Evolutionary conservation across 2,797 vertebrate genomes (phyloP), one percentile per base, ranked within the genome.

Genomic region (Selene dorsalis): DNA sequence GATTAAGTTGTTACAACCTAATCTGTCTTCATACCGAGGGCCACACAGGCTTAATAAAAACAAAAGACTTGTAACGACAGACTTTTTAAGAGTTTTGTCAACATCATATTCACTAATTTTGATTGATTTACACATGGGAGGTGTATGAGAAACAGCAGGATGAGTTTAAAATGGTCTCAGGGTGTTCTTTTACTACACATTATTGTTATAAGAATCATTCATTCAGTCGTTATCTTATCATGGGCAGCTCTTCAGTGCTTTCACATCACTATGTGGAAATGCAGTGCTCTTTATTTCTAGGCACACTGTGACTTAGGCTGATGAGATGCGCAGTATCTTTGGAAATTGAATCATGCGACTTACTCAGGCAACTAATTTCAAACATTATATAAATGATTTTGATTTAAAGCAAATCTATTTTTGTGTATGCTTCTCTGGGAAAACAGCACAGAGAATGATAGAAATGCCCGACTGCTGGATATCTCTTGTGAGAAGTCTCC

Each of bases 1-100:
- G 91, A 91, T 92, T 90, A 91, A 82, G 53, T 65, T 79, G 72
- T 85, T 84, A 83, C 77, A 86, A 69, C 53, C 57, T 89, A 87
- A 91, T 91, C 84, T 73, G 69, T 82, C 82, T 82, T 79, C 62
- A 74, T 53, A 80, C 28, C 55, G 26, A 66, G 50, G 67, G 52
- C 77, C 67, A 66, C 56, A 32, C 26, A 39, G 69, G 35, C 60
- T 47, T 59, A 57, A 65, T 79, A 45, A 75, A 67, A 62, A 62
- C n/a, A n/a, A 62, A 35, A 28, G 50, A 48, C 3, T 2, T 8
- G 2, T 18, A 52, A 48, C n/a, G 41, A 17, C 67, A 62, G 32
- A 32, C 30, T 30, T 82, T 65, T 35, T 72, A 64, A 59, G 30
- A 58, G 13, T 69, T 65, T 16, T 43, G 3, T 62, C 6, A 58